Evolutionary conservation across 2,797 vertebrate genomes (phyloP), one percentile per base, ranked within the genome.

Genomic region (Percopsis omiscomaycus): DNA sequence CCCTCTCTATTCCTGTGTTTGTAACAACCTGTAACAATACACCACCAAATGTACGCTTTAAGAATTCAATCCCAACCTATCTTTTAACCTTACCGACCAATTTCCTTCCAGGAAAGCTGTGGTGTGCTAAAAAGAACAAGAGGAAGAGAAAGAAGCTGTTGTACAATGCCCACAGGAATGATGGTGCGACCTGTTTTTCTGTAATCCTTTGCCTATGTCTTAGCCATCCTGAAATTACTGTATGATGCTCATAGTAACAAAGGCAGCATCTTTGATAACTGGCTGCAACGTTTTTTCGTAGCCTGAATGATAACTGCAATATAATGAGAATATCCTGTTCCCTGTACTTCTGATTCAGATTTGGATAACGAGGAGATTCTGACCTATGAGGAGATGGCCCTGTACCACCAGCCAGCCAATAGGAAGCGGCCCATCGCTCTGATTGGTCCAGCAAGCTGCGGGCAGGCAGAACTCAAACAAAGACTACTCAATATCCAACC

Each of bases 41-140:
- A 30, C 12, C 3, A n/a, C 54, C 37, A 2, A 30, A 13, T 30
- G 52, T 6, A 15, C 27, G 49, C n/a, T 51, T 51, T 5, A 8
- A 16, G 9, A 15, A 22, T 22, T 22, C 22, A 22, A 22, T 22
- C 32, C 32, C 32, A 5, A 8, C 32, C 32, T n/a, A 4, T 48
- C 46, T 45, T 5, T 45, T 5, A 45, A 48, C 46, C 12, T n/a
- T 9, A n/a, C 46, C 12, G n/a, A 12, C 46, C 46, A 9, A 11
- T 48, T 3, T 68, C 46, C 69, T 64, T 59, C 29, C 79, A 97
- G 97, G 97, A 71, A 99, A 99, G 86, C 92, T 99, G 5, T 99
- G 97, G 97, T 99, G 96, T 9, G 97, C 96, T 0, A 99, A 99
- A 90, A 98, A 98, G 83, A 99, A 98, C 89, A 98, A 98, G 89